Evolutionary conservation across 2,113 vertebrate species (phyloP), one percentile per base, ranked within the genome.

Genomic region (Gulo gulo): DNA sequence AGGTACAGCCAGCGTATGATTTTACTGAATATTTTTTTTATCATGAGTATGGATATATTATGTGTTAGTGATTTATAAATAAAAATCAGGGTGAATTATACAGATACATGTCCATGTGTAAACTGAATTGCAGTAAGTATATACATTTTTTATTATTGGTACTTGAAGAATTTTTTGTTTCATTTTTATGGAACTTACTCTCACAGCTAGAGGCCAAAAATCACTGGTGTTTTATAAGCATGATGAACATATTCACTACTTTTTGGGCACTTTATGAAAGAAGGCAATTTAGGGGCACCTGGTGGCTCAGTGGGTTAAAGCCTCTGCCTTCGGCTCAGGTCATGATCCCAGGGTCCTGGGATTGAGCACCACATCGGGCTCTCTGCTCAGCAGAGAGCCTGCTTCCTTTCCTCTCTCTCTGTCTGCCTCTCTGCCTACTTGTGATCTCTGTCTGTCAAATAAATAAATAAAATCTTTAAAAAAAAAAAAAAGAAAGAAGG

Each of bases 51-150:
- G 16, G 24, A 26, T 89, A 42, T 84, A 63, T 4, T 45, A 34
- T 73, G 42, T 67, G 93, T 91, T 36, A 96, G 94, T 97, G 67
- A 97, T 80, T 95, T 93, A 95, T 95, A 95, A 94, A 88, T 95
- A 89, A 96, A 95, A 94, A 93, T 86, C 88, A 80, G 45, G 15
- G 31, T 93, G 23, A 92, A 78, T 81, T 97, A 65, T 59, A 94
- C 16, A 85, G 81, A 93, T 42, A 91, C 21, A 83, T 26, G 24
- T 59, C 85, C 80, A 57, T 57, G 18, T 96, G 34, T 69, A 79
- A 85, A 96, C 29, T 2, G 89, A 97, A 95, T 86, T 78, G 1
- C 1, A 83, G 80, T 85, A n/a, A 97, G 39, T 8, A 2, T 85
- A 42, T 31, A 16, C 67, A 73, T 59, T 81, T 81, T 97, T 95